A percentile compares a stretch with the other conserved stretches of the same genome.
phyloP scores from a whole-genome alignment of 2,113 vertebrate species.

The Tilapia sparmanii region DNA sequence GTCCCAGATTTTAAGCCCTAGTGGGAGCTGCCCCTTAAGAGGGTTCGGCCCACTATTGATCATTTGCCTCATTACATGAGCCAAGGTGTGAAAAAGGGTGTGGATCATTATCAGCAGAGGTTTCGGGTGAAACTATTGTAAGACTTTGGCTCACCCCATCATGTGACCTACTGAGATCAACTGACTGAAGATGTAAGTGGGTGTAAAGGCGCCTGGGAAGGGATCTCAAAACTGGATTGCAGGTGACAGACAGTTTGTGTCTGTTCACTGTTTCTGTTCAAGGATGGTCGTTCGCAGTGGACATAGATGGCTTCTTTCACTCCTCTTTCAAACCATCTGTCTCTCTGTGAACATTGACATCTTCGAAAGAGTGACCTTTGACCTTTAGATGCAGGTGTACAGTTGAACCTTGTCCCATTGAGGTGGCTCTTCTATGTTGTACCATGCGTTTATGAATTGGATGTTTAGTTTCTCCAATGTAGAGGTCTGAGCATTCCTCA shows the following conservation, averaged over 20 bases:
- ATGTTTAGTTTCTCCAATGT: neutral
- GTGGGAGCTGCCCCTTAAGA: neutral
- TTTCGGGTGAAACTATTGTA: neutral
- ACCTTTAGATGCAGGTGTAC: neutral
- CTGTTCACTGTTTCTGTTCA: accelerated
- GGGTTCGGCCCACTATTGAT: accelerated
- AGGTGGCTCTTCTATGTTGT: neutral
- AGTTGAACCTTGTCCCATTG: neutral
- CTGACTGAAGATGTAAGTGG: neutral
- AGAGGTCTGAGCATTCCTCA: neutral
- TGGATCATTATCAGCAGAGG: neutral
- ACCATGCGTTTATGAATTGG: neutral
- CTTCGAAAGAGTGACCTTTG: accelerated
- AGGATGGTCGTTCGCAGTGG: neutral
- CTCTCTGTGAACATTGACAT: neutral
- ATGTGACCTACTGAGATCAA: neutral
- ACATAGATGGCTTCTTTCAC: neutral
- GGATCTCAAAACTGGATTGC: neutral
- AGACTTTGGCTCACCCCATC: neutral
- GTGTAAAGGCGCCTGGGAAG: neutral
- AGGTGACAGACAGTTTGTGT: neutral
- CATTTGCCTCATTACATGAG: neutral
- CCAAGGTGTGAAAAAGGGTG: neutral
- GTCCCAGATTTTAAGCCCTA: neutral
- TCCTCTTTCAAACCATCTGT: neutral